phyloP scores from a whole-genome alignment of 2,113 vertebrate species.

The Myotis yumanensis region DNA sequence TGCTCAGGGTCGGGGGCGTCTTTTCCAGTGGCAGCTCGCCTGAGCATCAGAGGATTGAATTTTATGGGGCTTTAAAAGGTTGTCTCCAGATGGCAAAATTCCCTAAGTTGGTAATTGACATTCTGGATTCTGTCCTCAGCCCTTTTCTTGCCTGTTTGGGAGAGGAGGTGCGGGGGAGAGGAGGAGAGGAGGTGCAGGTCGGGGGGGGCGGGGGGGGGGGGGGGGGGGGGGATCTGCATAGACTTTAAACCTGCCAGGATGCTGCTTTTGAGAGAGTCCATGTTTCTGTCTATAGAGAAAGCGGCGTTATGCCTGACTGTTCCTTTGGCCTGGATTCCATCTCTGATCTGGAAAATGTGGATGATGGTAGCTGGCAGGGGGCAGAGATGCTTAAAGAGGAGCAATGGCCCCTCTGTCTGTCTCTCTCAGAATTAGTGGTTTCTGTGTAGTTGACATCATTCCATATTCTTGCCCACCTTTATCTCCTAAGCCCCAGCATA shows the following conservation, averaged over 20 bases:
- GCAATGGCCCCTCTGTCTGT: background rate
- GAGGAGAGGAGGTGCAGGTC: no score
- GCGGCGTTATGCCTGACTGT: background rate
- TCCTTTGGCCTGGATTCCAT: background rate
- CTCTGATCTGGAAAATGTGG: background rate
- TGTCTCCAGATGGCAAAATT: slow-evolving; percentile 29
- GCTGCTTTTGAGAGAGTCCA: background rate
- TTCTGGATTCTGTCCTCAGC: background rate
- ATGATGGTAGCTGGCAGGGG: background rate
- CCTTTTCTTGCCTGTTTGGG: background rate
- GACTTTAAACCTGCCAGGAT: background rate
- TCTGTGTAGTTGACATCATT: background rate
- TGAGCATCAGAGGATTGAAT: slow-evolving; percentile 25
- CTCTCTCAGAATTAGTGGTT: background rate
- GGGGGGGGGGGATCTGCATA: no score
- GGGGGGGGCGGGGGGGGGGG: no score
- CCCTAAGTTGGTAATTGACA: background rate
- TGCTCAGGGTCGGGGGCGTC: background rate
- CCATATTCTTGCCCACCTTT: background rate
- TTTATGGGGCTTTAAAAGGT: slow-evolving; percentile 25
- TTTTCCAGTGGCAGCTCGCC: background rate
- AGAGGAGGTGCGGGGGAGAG: no score
- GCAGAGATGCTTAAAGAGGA: background rate
- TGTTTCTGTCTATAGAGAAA: background rate
- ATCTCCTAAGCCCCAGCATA: background rate